phyloP scores from a whole-genome alignment of 2,113 vertebrate species.

The Podarcis muralis region DNA sequence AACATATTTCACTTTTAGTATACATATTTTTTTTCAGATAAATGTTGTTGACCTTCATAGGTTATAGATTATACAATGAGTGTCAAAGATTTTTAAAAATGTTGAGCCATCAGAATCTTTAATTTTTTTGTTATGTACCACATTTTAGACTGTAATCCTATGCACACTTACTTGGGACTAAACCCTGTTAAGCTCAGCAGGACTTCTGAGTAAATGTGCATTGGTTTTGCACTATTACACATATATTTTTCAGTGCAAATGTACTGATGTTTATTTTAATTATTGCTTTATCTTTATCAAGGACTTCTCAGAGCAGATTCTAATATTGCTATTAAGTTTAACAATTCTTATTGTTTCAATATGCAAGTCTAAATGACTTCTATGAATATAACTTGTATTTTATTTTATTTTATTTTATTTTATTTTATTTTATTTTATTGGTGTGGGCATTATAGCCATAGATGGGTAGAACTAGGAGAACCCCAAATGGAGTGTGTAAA shows the following conservation, averaged over 20 bases:
- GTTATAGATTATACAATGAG: rapidly evolving
- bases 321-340: no score
- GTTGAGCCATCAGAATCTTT: background rate
- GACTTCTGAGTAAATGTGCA: background rate
- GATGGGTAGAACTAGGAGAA: background rate
- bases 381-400: background rate
- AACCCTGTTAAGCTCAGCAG: background rate
- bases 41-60: background rate
- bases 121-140: background rate
- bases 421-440: background rate
- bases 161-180: background rate
- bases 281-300: no score
- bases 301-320: background rate
- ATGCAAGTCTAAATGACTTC: background rate
- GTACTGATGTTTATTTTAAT: background rate
- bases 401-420: background rate
- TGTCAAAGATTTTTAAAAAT: background rate
- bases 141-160: background rate
- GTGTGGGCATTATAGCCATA: background rate
- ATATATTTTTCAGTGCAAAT: background rate
- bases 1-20: background rate
- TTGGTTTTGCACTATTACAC: background rate
- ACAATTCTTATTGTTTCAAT: background rate
- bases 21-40: background rate
- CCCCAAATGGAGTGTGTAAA: background rate